Evolutionary conservation across 2,113 vertebrate species (phyloP).

Genomic region (Fukomys damarensis): DNA sequence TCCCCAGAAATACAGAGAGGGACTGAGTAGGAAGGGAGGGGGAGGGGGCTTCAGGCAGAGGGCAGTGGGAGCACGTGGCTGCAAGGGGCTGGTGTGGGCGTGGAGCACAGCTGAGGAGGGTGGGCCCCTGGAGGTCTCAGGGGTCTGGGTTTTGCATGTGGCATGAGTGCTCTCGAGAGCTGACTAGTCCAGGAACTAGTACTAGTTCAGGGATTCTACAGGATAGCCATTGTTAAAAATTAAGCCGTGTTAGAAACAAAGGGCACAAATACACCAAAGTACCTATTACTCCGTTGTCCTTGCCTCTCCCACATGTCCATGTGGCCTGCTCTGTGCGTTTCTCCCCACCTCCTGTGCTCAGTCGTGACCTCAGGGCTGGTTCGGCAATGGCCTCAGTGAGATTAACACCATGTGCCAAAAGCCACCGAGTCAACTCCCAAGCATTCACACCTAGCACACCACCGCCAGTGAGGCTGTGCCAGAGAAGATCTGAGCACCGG

Average conservation of each 20-base stretch:
- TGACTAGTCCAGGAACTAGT: too few species aligned
- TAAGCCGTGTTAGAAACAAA: background rate
- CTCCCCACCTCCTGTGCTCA: background rate
- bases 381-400: background rate
- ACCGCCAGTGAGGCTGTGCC: background rate
- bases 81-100: background rate
- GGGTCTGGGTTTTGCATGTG: background rate
- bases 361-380: background rate
- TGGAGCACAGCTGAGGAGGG: background rate
- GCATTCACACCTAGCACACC: background rate
- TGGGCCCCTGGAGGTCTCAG: fast-evolving
- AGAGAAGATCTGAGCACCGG: background rate
- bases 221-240: background rate
- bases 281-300: fast-evolving
- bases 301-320: background rate
- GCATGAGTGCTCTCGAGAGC: background rate
- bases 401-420: background rate
- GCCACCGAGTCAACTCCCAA: background rate
- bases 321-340: background rate
- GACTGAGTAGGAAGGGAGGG: too few species aligned
- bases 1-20: background rate
- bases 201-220: background rate
- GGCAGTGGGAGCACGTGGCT: background rate
- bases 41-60: background rate
- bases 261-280: background rate